A percentile compares a stretch with the other conserved stretches of the same genome.
These are phyloP conservation scores for Oxytorus armatus DNA, from an alignment of 2,888 invertebrate genomes.

Conservation along the genomic window DNA sequence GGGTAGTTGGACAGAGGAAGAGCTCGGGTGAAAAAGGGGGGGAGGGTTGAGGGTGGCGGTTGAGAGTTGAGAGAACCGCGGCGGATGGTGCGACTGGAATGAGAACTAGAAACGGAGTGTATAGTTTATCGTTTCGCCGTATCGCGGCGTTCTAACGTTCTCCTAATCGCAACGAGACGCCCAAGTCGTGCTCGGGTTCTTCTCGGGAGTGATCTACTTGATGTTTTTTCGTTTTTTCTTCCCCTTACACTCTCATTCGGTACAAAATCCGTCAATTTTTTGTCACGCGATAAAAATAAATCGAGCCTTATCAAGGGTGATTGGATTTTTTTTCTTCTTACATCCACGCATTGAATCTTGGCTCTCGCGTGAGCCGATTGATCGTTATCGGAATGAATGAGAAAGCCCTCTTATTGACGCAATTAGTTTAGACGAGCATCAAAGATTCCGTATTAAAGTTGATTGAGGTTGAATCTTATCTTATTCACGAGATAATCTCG, in stretches of 20 bases:
- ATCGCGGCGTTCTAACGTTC: slow-evolving; percentile 12
- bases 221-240: slow-evolving; percentile 4
- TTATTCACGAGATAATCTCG: neutral
- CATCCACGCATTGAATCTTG: too few relatives aligned
- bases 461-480: slow-evolving; percentile 4
- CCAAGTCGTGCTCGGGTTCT: slow-evolving; percentile 20
- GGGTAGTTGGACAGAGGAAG: slow-evolving; percentile 26
- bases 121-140: slow-evolving; percentile 46
- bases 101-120: slow-evolving; percentile 27
- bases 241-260: neutral
- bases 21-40: slow-evolving; percentile 26
- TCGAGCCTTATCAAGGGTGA: too few relatives aligned
- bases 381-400: too few relatives aligned
- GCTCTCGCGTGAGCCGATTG: too few relatives aligned
- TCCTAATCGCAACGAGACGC: slow-evolving; percentile 42
- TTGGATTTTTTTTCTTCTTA: too few relatives aligned
- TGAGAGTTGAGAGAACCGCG: slow-evolving; percentile 20
- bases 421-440: neutral
- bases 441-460: neutral
- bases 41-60: neutral
- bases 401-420: too few relatives aligned
- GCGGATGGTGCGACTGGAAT: slow-evolving; percentile 25
- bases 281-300: too few relatives aligned
- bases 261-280: too few relatives aligned
- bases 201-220: neutral